phyloP scores from a whole-genome alignment of 2,888 invertebrate genomes.

The Drosophila lacicola region DNA sequence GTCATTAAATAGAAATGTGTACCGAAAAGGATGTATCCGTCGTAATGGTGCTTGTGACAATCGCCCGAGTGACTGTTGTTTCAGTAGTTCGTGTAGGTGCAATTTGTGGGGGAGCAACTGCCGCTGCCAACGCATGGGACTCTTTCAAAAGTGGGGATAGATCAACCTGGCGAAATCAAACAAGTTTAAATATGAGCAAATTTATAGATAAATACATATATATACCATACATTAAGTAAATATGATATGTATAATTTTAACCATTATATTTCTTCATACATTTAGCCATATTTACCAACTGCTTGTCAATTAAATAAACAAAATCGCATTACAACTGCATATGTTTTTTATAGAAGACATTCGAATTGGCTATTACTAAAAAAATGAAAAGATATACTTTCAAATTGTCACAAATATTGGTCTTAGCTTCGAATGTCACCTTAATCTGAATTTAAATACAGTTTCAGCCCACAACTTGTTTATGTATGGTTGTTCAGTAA shows the following conservation, averaged over 20 bases:
- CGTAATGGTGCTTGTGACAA: slow-evolving; percentile 6
- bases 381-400: too few relatives aligned
- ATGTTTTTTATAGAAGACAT: too few relatives aligned
- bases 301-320: slow-evolving; percentile 2
- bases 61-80: slow-evolving; percentile 5
- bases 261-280: neutral
- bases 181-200: neutral
- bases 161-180: neutral
- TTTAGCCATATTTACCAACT: neutral
- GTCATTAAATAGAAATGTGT: neutral
- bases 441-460: neutral
- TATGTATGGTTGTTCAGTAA: slow-evolving; percentile 10
- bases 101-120: slow-evolving; percentile 46
- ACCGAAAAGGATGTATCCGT: slow-evolving; percentile 7
- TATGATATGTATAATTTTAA: neutral
- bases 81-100: slow-evolving; percentile 7
- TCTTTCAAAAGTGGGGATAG: slow-evolving; percentile 21
- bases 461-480: neutral
- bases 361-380: too few relatives aligned
- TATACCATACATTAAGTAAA: neutral
- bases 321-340: neutral
- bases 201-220: neutral
- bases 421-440: too few relatives aligned
- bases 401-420: too few relatives aligned
- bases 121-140: slow-evolving; percentile 27